Conservation (phyloP, 1,140 invertebrate genomes). For the Hylaeus anthracinus region DNA sequence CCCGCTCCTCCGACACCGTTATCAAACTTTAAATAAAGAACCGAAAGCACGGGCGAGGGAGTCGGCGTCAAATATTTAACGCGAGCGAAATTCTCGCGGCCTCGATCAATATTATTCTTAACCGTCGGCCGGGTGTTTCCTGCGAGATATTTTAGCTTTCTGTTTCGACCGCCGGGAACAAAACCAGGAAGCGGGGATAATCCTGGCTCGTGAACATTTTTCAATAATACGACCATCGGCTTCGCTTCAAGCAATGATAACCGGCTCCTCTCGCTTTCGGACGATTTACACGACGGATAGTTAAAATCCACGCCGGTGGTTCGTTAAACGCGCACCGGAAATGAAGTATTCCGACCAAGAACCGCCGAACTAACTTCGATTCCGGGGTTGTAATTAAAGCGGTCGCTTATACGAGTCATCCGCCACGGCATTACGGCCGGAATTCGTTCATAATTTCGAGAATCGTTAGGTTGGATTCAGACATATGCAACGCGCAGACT, state of each 20-base stretch:
- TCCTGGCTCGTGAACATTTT: neutral
- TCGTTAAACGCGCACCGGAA: constrained; percentile 28
- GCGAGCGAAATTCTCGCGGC: neutral
- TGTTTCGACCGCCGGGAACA: neutral
- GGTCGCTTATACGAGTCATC: neutral
- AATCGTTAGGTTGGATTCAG: neutral
- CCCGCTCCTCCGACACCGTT: neutral
- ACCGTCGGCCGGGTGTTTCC: neutral
- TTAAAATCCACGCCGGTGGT: neutral
- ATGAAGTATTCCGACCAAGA: constrained; percentile 18
- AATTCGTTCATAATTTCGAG: neutral
- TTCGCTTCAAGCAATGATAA: neutral
- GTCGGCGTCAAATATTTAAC: constrained; percentile 34
- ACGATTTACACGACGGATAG: neutral
- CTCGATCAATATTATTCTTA: constrained; percentile 35
- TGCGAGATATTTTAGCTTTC: neutral
- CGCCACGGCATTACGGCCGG: too few relatives aligned
- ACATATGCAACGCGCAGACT: too few relatives aligned
- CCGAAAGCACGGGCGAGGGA: neutral
- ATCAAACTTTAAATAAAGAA: constrained; percentile 32
- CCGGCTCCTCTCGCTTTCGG: neutral
- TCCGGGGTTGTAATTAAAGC: constrained; percentile 37
- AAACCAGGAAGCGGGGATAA: neutral
- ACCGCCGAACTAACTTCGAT: constrained; percentile 11
- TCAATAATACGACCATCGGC: neutral